Evolutionary conservation across 2,888 invertebrate genomes (phyloP), one percentile per base, ranked within the genome.

Genomic region (Dasysyrphus tricinctus): DNA sequence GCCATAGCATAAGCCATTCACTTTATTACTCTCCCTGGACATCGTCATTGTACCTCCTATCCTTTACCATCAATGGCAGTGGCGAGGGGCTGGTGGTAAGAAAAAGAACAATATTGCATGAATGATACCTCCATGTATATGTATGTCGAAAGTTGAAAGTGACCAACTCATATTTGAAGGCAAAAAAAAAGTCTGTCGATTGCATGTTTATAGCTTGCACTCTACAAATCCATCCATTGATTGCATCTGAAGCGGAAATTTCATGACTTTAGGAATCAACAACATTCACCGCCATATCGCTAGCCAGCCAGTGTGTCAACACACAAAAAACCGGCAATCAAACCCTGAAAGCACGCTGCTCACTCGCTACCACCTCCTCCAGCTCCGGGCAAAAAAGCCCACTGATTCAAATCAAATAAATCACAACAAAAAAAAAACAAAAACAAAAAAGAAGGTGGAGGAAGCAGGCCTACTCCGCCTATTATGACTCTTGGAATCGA

Each of bases 211-310:
- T 44, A 32, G 24, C 75, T 69, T 74, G 79, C 83, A 69, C 59
- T 56, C 57, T 51, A 72, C 79, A 57, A 67, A 49, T 47, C 44
- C 54, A 77, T 49, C 69, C 72, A 57, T 65, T 79, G 82, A 86
- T 86, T 86, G 75, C 86, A 86, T 86, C 82, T 86, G 75, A 86
- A 76, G 78, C 86, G 86, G 86, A 86, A 86, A 77, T 70, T 86
- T 81, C 74, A 56, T 74, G 73, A 70, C 74, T 63, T 54, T 47
- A 49, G 77, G 61, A 56, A 69, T 70, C 70, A 74, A 77, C 77
- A 81, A 75, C 81, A 81, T 77, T 86, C 81, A 59, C 86, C 74
- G 56, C 67, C 24, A 24, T 24, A 24, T 24, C 24, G 24, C 24
- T 44, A 57, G 44, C 24, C 54, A 57, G 44, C 37, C 74, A 84